phyloP scores from a whole-genome alignment of 1,140 invertebrate genomes.

The Portunus trituberculatus region DNA sequence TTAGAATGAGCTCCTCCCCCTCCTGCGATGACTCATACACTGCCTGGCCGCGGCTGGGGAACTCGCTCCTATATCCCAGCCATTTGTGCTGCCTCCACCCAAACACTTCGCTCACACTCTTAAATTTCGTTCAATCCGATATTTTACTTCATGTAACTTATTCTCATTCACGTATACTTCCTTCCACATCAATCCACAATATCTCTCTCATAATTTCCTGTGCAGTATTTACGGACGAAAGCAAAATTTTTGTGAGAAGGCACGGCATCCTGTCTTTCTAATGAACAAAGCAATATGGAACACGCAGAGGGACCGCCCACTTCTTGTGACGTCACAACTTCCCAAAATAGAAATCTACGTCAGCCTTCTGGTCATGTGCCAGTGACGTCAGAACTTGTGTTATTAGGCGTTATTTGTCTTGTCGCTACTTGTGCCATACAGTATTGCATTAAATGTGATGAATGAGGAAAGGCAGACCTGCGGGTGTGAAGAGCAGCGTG shows the following conservation, averaged over 20 bases:
- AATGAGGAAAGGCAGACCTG: not conserved
- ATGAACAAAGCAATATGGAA: not conserved
- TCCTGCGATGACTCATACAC: slow-evolving; percentile 72
- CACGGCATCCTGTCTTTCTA: not conserved
- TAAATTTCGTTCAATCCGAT: not conserved
- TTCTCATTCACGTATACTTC: not conserved
- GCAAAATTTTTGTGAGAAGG: not conserved
- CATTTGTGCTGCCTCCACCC: not conserved
- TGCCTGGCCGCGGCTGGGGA: slow-evolving; percentile 63
- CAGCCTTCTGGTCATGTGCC: slow-evolving; percentile 6
- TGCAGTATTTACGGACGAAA: not conserved
- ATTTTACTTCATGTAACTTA: not conserved
- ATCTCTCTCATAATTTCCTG: not conserved
- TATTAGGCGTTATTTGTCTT: not conserved
- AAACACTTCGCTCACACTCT: not conserved
- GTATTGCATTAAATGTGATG: not conserved
- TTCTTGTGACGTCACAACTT: slow-evolving; percentile 7
- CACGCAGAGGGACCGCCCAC: not conserved
- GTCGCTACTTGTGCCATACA: not conserved
- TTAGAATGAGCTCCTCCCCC: slow-evolving; percentile 67
- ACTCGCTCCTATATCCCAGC: slow-evolving; percentile 63
- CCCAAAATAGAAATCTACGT: not conserved
- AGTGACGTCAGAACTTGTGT: not conserved
- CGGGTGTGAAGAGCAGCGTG: not conserved
- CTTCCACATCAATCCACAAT: not conserved